phyloP scores from a whole-genome alignment of 2,888 invertebrate species.

The Spilarctia lutea region DNA sequence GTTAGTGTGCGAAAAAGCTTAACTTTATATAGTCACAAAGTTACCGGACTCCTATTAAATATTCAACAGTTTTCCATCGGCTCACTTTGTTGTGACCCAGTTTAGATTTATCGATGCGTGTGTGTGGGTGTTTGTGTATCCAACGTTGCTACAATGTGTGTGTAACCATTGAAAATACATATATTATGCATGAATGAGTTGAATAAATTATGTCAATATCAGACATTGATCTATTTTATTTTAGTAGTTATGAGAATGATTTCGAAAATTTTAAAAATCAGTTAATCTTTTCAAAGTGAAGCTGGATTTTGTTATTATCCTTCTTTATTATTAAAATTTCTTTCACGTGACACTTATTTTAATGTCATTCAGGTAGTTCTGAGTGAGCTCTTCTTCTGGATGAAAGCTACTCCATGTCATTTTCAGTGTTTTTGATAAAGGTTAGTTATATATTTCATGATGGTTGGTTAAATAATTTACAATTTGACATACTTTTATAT shows the following conservation, averaged over 20 bases:
- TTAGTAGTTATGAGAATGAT: too few species aligned
- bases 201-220: not conserved
- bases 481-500: too few species aligned
- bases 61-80: constrained; percentile 18
- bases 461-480: too few species aligned
- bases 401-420: too few species aligned
- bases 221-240: not conserved
- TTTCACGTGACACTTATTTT: too few species aligned
- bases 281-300: not conserved
- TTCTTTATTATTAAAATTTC: too few species aligned
- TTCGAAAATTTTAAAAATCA: not conserved
- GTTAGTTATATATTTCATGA: too few species aligned
- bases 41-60: constrained; percentile 17
- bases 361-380: too few species aligned
- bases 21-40: constrained; percentile 34
- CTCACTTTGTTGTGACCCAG: constrained; percentile 23
- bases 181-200: not conserved
- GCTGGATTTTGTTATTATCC: too few species aligned
- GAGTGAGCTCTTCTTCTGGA: too few species aligned
- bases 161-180: not conserved
- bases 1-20: not conserved
- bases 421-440: too few species aligned
- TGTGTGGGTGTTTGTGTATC: not conserved
- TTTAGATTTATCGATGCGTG: not conserved
- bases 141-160: not conserved